Evolutionary conservation across 2,113 vertebrate genomes (phyloP).

Genomic region (Gobiocypris rarus): DNA sequence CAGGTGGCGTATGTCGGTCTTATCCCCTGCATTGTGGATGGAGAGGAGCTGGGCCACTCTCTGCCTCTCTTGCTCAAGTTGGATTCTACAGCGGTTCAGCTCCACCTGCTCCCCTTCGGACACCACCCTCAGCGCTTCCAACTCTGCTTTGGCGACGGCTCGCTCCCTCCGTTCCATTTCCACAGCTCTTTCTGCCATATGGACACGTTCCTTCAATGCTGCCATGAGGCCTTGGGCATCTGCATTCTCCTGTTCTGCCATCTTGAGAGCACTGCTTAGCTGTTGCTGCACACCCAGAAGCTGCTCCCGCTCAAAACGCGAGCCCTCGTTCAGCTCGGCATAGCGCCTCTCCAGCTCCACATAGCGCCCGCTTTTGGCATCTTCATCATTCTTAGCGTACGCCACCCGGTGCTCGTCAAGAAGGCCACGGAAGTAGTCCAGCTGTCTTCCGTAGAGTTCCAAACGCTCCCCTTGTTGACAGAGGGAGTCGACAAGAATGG

Average conservation of each 20-base stretch:
- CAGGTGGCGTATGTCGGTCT: slow-evolving; percentile 83
- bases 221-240: slow-evolving; percentile 87
- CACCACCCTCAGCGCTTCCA: slow-evolving; percentile 80
- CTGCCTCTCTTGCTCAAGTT: slow-evolving; percentile 86
- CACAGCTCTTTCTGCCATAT: slow-evolving; percentile 82
- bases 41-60: slow-evolving; percentile 83
- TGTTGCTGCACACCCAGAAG: slow-evolving; percentile 89
- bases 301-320: slow-evolving; percentile 86
- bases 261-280: slow-evolving; percentile 86
- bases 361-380: slow-evolving; percentile 85
- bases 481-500: slow-evolving; percentile 86
- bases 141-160: slow-evolving; percentile 70
- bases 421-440: slow-evolving; percentile 83
- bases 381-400: slow-evolving; percentile 75
- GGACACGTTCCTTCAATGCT: slow-evolving; percentile 85
- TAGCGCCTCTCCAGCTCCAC: slow-evolving; percentile 87
- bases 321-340: slow-evolving; percentile 82
- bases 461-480: slow-evolving; percentile 87
- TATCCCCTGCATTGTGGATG: slow-evolving; percentile 85
- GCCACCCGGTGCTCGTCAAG: slow-evolving; percentile 84
- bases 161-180: slow-evolving; percentile 84
- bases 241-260: slow-evolving; percentile 89
- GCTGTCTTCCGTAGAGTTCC: slow-evolving; percentile 83
- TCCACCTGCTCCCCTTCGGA: slow-evolving; percentile 81
- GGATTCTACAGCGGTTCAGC: slow-evolving; percentile 79